These are phyloP conservation scores for Ophthalmolycus amberensis DNA, from an alignment of 2,113 vertebrate genomes.

Conservation along the genomic window DNA sequence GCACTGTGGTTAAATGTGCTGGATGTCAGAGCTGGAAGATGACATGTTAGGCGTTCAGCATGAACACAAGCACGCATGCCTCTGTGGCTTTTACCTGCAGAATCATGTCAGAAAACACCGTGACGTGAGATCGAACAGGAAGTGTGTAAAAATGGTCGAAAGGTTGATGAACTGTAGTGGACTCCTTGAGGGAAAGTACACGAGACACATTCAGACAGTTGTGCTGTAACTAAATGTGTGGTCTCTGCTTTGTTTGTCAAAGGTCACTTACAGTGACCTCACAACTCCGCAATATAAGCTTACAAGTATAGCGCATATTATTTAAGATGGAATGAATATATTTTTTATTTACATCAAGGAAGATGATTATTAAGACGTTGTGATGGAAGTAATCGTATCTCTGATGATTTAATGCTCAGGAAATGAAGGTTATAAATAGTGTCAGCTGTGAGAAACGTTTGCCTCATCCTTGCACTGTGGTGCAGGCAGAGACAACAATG, in stretches of 20 bases:
- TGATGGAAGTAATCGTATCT: slow-evolving; percentile 13
- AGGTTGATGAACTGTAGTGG: neutral
- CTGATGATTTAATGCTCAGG: slow-evolving; percentile 36
- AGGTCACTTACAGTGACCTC: too few species aligned
- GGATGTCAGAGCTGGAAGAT: slow-evolving; percentile 43
- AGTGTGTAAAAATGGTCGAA: slow-evolving; percentile 21
- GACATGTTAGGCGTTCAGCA: slow-evolving; percentile 44
- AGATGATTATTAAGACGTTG: slow-evolving; percentile 21
- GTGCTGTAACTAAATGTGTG: neutral
- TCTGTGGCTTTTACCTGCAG: slow-evolving; percentile 10
- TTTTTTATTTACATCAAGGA: too few species aligned
- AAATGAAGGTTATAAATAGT: slow-evolving; percentile 45
- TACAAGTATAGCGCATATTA: too few species aligned
- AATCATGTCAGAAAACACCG: slow-evolving; percentile 37
- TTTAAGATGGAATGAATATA: too few species aligned
- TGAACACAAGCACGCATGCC: slow-evolving; percentile 23
- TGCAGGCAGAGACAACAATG: slow-evolving; percentile 39
- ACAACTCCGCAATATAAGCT: too few species aligned
- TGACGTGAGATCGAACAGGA: slow-evolving; percentile 35
- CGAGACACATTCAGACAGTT: neutral
- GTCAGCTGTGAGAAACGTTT: neutral
- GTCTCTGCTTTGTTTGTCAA: neutral
- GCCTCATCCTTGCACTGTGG: slow-evolving; percentile 35
- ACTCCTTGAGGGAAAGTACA: neutral
- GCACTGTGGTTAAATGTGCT: slow-evolving; percentile 40